phyloP scores from a whole-genome alignment of 1,140 invertebrate genomes.

The Acyrthosiphon pisum region DNA sequence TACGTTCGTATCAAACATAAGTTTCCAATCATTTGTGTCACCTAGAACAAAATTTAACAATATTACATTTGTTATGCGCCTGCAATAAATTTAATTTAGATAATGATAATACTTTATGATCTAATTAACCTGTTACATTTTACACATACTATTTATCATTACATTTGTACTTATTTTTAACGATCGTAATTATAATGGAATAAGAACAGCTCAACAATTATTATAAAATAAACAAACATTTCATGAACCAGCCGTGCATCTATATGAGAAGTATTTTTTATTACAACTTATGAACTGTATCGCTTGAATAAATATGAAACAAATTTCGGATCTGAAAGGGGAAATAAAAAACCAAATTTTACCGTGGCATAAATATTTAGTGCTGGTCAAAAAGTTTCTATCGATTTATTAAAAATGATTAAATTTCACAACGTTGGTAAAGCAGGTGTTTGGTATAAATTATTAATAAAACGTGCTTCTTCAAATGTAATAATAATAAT shows the following conservation, averaged over 20 bases:
- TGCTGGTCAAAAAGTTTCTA: neutral
- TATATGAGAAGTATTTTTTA: neutral
- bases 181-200: neutral
- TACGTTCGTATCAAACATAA: constrained; percentile 37
- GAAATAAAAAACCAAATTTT: neutral
- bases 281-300: neutral
- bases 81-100: too few relatives aligned
- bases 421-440: neutral
- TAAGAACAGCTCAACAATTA: neutral
- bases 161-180: neutral
- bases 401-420: neutral
- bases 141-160: neutral
- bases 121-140: neutral
- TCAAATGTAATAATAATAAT: neutral
- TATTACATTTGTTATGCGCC: too few relatives aligned
- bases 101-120: neutral
- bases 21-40: constrained; percentile 9
- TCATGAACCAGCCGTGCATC: neutral
- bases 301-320: neutral
- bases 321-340: neutral
- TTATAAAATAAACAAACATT: neutral
- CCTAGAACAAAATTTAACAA: neutral
- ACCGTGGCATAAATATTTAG: neutral
- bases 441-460: too few relatives aligned
- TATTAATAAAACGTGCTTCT: neutral